phyloP scores from a whole-genome alignment of 1,140 invertebrate species.

The Drosophila kanapiae region DNA sequence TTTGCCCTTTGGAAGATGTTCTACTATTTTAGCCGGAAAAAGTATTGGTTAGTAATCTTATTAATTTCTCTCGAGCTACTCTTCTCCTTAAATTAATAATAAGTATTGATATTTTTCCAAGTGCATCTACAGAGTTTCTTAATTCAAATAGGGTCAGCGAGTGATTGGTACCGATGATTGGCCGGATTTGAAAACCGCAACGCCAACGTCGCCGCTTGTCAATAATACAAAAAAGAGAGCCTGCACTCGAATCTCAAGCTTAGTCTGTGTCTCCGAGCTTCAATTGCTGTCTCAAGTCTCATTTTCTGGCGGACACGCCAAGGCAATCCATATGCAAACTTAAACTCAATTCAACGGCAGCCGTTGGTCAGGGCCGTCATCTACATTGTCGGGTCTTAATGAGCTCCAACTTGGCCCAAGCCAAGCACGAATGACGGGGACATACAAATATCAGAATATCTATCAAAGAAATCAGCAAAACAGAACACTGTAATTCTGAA shows the following conservation, averaged over 20 bases:
- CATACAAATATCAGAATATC: constrained; percentile 24
- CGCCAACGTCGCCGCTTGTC: constrained; percentile 32
- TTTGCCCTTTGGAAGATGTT: no score
- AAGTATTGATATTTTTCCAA: background rate
- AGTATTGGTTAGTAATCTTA: no score
- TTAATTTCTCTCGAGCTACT: no score
- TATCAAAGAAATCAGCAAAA: constrained; percentile 30
- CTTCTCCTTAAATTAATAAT: no score
- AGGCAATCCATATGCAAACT: constrained; percentile 44
- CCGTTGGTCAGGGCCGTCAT: constrained; percentile 49
- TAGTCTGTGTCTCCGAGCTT: constrained; percentile 33
- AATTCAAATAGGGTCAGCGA: constrained; percentile 43
- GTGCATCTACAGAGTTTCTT: constrained; percentile 24
- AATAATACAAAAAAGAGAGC: constrained; percentile 23
- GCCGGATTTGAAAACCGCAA: constrained; percentile 37
- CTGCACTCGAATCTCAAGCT: constrained; percentile 31
- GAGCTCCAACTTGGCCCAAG: constrained; percentile 30
- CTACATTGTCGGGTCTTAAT: constrained; percentile 28
- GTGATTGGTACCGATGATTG: constrained; percentile 45
- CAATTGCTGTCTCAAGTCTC: constrained; percentile 32
- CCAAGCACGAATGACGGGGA: constrained; percentile 37
- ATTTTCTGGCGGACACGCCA: constrained; percentile 40
- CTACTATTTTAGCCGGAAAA: no score
- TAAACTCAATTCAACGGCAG: constrained; percentile 18
- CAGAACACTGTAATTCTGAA: constrained; percentile 11